A percentile compares a stretch with the other conserved stretches of the same genome.
Evolutionary conservation across 2,113 vertebrate genomes (phyloP).

Genomic region (Pygoscelis adeliae): DNA sequence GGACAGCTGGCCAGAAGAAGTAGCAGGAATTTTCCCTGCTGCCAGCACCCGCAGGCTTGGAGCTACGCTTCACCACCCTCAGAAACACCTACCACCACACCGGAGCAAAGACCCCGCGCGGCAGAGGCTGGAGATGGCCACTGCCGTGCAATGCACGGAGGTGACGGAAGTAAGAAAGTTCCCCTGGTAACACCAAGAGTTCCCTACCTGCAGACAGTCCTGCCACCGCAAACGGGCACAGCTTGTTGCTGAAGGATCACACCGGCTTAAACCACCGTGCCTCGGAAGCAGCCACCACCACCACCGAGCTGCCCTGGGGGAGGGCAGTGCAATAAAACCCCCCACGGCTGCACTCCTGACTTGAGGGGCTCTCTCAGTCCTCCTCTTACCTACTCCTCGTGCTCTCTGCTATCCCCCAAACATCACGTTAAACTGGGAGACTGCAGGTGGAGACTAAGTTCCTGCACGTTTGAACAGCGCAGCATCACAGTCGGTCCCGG

Average conservation of each 20-base stretch:
- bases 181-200: no score
- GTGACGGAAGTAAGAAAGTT: not conserved
- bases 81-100: not conserved
- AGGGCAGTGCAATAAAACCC: no score
- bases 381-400: not conserved
- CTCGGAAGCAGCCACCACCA: not conserved
- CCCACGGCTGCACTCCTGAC: not conserved
- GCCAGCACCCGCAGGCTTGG: not conserved
- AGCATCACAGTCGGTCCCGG: accelerated
- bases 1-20: not conserved
- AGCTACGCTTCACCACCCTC: not conserved
- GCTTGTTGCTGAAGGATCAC: not conserved
- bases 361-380: not conserved
- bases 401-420: not conserved
- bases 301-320: not conserved
- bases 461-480: accelerated
- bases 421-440: not conserved
- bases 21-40: not conserved
- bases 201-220: not conserved
- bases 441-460: no score
- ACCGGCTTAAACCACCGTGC: no score
- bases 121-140: not conserved
- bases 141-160: accelerated
- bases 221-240: not conserved
- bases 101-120: accelerated